These are phyloP conservation scores for Panurus biarmicus DNA, from an alignment of 2,113 vertebrate genomes.

Conservation along the genomic window DNA sequence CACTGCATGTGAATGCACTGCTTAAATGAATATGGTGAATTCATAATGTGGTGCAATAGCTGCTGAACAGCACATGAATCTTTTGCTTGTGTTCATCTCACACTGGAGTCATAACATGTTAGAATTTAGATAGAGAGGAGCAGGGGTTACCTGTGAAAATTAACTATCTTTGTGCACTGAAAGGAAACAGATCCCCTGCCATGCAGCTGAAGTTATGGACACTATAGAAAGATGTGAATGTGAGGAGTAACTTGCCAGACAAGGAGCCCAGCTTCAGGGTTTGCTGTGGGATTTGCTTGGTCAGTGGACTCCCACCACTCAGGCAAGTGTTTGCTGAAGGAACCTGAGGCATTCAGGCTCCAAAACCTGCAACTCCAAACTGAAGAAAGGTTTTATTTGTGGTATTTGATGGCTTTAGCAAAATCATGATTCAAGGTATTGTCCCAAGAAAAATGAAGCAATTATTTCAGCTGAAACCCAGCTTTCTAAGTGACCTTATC, in stretches of 20 bases:
- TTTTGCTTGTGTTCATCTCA: not conserved
- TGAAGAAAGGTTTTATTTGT: not conserved
- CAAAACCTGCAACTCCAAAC: not conserved
- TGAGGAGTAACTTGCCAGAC: not conserved
- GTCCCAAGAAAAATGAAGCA: not conserved
- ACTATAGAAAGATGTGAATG: not conserved
- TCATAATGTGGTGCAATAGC: not conserved
- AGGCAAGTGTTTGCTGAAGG: not conserved
- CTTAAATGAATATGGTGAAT: not conserved
- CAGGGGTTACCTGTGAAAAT: conserved; percentile 9
- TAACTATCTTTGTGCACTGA: not conserved
- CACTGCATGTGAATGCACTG: not conserved
- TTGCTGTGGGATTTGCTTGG: not conserved
- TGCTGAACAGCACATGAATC: not conserved
- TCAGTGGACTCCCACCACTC: not conserved
- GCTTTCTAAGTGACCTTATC: not conserved
- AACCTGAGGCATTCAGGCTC: not conserved
- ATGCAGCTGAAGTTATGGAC: not conserved
- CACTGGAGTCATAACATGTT: not conserved
- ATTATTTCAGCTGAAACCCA: not conserved
- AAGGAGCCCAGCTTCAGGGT: not conserved
- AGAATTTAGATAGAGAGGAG: conserved; percentile 14
- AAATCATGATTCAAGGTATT: not conserved
- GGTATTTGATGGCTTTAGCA: not conserved
- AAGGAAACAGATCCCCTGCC: not conserved